Conservation (phyloP, 2,888 invertebrate species). For the Seladonia tumulorum region DNA sequence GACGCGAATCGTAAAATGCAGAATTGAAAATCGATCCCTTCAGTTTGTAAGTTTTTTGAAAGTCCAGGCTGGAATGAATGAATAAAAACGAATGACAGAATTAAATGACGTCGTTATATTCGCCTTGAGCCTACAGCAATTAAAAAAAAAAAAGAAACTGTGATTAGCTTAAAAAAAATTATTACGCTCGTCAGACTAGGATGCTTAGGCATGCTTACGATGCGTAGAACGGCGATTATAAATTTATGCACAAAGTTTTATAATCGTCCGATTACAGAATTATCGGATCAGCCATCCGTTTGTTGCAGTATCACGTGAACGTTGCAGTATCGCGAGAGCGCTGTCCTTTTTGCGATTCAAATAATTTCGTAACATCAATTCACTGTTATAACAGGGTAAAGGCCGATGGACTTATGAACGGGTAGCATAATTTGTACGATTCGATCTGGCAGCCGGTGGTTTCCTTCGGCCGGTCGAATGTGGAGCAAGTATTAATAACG, state of each 20-base stretch:
- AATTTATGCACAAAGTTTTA: background rate
- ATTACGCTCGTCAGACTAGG: too few relatives aligned
- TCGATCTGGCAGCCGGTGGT: conserved; percentile 1
- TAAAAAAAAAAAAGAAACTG: too few relatives aligned
- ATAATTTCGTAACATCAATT: conserved; percentile 1
- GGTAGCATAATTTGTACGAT: background rate
- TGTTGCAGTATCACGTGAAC: background rate
- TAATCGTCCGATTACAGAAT: background rate
- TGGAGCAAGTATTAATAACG: conserved; percentile 27
- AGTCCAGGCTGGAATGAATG: too few relatives aligned
- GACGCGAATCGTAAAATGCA: background rate
- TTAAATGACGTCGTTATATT: background rate
- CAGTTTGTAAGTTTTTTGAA: background rate
- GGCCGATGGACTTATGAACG: conserved; percentile 3
- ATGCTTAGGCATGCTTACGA: background rate
- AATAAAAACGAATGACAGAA: background rate
- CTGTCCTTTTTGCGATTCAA: background rate
- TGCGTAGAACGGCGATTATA: background rate
- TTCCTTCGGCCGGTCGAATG: conserved; percentile 20
- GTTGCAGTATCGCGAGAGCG: too few relatives aligned
- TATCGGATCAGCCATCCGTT: background rate
- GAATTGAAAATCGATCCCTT: background rate
- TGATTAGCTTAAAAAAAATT: too few relatives aligned
- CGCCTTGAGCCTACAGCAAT: too few relatives aligned
- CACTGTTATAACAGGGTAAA: background rate